Percentiles rank a stretch among this genome's conserved stretches.
These are phyloP conservation scores for Aphaenogaster floridana DNA, from an alignment of 1,140 invertebrate genomes.

Conservation along the genomic window DNA sequence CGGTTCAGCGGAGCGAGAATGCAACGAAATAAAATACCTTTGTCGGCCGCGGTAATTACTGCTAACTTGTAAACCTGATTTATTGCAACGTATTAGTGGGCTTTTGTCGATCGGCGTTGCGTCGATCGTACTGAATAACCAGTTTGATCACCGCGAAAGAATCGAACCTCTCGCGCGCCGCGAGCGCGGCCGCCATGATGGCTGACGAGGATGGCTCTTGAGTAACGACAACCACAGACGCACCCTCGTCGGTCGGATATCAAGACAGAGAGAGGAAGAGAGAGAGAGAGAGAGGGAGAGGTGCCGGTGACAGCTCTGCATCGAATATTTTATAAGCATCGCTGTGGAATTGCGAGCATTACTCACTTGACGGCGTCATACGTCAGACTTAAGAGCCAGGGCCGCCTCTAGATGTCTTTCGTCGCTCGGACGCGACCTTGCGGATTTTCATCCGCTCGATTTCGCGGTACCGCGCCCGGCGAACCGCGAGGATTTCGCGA, in stretches of 20 bases:
- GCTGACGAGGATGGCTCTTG: slow-evolving; percentile 32
- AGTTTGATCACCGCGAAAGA: slow-evolving; percentile 6
- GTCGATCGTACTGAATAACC: neutral
- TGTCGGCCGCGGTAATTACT: neutral
- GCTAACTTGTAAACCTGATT: neutral
- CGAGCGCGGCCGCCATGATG: slow-evolving; percentile 1
- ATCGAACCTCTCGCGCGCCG: neutral
- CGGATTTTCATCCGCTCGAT: slow-evolving; percentile 9
- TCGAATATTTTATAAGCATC: slow-evolving; percentile 77
- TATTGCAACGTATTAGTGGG: neutral
- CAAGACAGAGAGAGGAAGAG: slow-evolving; percentile 63
- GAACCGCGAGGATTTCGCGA: neutral
- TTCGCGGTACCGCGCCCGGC: neutral
- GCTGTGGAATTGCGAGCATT: slow-evolving; percentile 76
- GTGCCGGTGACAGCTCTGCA: slow-evolving; percentile 65
- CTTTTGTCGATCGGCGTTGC: neutral
- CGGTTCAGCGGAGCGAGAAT: slow-evolving; percentile 31
- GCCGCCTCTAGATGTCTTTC: slow-evolving; percentile 63
- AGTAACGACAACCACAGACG: slow-evolving; percentile 37
- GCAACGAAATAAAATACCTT: neutral
- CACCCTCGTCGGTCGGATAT: slow-evolving; percentile 63
- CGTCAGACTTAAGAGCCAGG: slow-evolving; percentile 72
- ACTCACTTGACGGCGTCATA: slow-evolving; percentile 77
- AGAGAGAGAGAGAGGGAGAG: slow-evolving; percentile 20
- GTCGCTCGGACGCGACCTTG: slow-evolving; percentile 21